Conservation (phyloP, 2,797 vertebrate genomes). For the Melanotaenia trifasciata region DNA sequence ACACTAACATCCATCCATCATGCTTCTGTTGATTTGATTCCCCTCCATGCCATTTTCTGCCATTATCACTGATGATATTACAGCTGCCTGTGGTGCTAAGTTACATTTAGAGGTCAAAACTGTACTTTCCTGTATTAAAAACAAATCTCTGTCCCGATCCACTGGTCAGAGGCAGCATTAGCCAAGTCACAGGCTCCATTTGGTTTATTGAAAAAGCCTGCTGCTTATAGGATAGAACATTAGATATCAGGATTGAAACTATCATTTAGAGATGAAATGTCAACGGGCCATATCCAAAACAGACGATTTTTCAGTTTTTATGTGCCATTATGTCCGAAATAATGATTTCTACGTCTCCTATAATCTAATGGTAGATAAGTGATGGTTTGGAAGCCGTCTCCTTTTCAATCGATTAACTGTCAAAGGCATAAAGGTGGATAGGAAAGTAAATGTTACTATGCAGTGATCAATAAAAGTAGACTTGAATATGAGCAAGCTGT, state of each 20-base stretch:
- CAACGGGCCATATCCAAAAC: slow-evolving; percentile 69
- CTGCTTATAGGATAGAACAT: slow-evolving; percentile 56
- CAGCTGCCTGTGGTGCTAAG: slow-evolving; percentile 59
- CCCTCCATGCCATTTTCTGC: slow-evolving; percentile 58
- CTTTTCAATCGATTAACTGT: slow-evolving; percentile 72
- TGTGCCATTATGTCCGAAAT: slow-evolving; percentile 67
- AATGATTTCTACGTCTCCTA: slow-evolving; percentile 68
- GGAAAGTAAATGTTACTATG: slow-evolving; percentile 72
- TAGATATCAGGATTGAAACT: slow-evolving; percentile 58
- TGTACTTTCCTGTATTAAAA: slow-evolving; percentile 72
- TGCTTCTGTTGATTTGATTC: slow-evolving; percentile 67
- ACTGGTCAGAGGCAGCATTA: slow-evolving; percentile 64
- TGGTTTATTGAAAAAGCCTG: slow-evolving; percentile 70
- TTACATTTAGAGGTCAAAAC: slow-evolving; percentile 77
- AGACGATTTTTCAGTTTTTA: slow-evolving; percentile 67
- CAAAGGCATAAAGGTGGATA: slow-evolving; percentile 52
- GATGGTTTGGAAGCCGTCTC: slow-evolving; percentile 60
- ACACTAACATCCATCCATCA: slow-evolving; percentile 65
- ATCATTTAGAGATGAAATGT: slow-evolving; percentile 61
- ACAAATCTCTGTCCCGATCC: slow-evolving; percentile 58
- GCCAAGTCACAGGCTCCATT: slow-evolving; percentile 66
- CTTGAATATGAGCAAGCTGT: slow-evolving; percentile 56
- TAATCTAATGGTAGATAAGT: slow-evolving; percentile 75
- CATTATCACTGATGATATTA: slow-evolving; percentile 72
- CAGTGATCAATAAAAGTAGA: slow-evolving; percentile 74